Base-by-base conservation (phyloP, 2,888 invertebrate species). In the Pteria penguin region DNA sequence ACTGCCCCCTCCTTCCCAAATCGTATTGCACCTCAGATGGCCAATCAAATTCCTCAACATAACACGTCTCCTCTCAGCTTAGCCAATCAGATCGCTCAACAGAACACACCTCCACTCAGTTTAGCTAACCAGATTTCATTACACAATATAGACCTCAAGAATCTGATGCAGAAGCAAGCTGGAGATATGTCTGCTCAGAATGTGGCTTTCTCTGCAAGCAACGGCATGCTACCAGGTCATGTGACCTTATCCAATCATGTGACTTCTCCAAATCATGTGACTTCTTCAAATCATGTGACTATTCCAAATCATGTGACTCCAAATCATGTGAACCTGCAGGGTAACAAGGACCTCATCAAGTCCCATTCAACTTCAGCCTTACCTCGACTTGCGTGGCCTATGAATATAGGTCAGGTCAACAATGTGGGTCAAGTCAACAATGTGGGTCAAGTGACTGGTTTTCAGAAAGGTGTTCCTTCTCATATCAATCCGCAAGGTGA, bases 381-480 rank as follows among this genome's bases (percentile, higher is more conserved):
- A 57, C 22, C 67, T 14, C 67, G 54, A n/a, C 5, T 52, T 54
- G 52, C 72, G 0, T 72, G 72, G 72, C 65, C 72, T 14, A 27
- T 65, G 14, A 72, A 45, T 18, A 45, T 45, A 8, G 18, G 45
- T 45, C 8, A 8, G 8, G 45, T 45, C 45, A 45, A 45, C 45
- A 45, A 45, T 45, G n/a, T n/a, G n/a, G n/a, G n/a, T n/a, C n/a
- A n/a, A n/a, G n/a, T n/a, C n/a, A n/a, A n/a, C n/a, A n/a, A 52
- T 54, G 31, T 62, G 2, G 71, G 62, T 27, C 62, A 71, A 52
- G 54, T 71, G 26, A 45, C 63, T 24, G 31, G 52, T 18, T 72
- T 36, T 36, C 72, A 72, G 22, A 72, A 72, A 27, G 72, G 72
- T 22, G 63, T 57, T 45, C 72, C 72, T 45, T 8, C 65, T 27